These are phyloP conservation scores for Fringilla coelebs DNA, from an alignment of 2,797 vertebrate species.

Conservation along the genomic window DNA sequence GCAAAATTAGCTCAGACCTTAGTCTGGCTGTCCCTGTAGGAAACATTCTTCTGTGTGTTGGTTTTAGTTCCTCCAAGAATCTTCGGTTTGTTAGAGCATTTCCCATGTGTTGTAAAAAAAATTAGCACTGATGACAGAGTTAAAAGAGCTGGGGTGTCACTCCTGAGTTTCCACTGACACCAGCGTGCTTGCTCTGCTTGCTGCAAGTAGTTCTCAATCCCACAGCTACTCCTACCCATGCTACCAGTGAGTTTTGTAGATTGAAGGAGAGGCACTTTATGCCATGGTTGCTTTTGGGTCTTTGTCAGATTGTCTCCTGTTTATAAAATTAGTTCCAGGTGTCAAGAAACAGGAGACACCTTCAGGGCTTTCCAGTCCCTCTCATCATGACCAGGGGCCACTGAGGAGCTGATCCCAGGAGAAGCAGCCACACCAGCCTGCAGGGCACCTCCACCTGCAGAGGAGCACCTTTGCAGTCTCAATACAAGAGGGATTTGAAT, in stretches of 20 bases:
- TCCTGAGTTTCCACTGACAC: background rate
- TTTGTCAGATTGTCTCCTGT: background rate
- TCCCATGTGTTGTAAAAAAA: background rate
- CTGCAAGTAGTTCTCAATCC: background rate
- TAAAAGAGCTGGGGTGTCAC: background rate
- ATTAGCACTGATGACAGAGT: background rate
- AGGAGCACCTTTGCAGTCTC: background rate
- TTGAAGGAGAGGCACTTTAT: background rate
- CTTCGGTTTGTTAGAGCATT: background rate
- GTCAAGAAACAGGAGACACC: background rate
- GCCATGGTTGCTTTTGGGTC: background rate
- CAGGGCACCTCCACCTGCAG: background rate
- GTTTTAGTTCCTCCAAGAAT: background rate
- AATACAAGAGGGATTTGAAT: background rate
- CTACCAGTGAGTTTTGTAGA: background rate
- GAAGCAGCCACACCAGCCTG: background rate
- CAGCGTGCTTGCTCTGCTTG: background rate
- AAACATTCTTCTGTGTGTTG: background rate
- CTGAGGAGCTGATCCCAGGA: background rate
- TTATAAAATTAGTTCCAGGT: background rate
- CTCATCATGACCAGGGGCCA: background rate
- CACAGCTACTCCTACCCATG: background rate
- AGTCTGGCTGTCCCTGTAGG: background rate
- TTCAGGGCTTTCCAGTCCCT: background rate
- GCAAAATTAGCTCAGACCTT: background rate